A percentile compares a stretch with the other conserved stretches of the same genome.
These are phyloP conservation scores for Arion vulgaris DNA, from an alignment of 1,140 invertebrate genomes.

Conservation along the genomic window DNA sequence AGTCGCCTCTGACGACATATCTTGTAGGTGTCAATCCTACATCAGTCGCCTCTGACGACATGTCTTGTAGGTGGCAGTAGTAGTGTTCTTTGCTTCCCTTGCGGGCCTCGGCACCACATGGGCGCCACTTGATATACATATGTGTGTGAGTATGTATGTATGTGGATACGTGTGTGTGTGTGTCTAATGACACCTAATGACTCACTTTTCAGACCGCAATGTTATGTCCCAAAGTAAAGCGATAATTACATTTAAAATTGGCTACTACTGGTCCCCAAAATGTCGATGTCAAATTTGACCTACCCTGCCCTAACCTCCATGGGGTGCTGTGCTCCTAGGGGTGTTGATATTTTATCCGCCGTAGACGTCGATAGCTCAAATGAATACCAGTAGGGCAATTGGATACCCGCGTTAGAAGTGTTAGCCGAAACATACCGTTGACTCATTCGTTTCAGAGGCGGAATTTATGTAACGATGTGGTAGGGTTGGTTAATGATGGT, in stretches of 20 bases:
- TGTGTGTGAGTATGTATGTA: too few species aligned
- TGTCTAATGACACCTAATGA: too few species aligned
- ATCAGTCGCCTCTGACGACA: too few species aligned
- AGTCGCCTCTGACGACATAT: too few species aligned
- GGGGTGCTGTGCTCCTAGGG: background rate
- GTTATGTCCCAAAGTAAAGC: background rate
- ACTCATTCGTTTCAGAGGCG: background rate
- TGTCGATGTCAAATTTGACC: background rate
- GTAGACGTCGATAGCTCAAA: background rate
- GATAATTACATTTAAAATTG: background rate
- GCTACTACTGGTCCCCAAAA: background rate
- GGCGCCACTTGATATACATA: too few species aligned
- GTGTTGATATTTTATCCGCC: background rate
- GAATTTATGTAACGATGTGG: background rate
- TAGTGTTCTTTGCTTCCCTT: too few species aligned
- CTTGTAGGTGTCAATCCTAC: too few species aligned
- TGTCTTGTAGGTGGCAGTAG: too few species aligned
- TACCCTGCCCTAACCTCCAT: background rate
- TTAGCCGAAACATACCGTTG: background rate
- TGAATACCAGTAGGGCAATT: background rate
- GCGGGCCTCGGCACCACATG: too few species aligned
- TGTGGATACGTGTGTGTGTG: too few species aligned
- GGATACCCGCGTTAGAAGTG: background rate
- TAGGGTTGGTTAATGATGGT: background rate
- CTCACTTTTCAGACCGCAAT: too few species aligned